Evolutionary conservation across 1,140 invertebrate genomes (phyloP), one percentile per base, ranked within the genome.

Genomic region (Sycobia sp.): DNA sequence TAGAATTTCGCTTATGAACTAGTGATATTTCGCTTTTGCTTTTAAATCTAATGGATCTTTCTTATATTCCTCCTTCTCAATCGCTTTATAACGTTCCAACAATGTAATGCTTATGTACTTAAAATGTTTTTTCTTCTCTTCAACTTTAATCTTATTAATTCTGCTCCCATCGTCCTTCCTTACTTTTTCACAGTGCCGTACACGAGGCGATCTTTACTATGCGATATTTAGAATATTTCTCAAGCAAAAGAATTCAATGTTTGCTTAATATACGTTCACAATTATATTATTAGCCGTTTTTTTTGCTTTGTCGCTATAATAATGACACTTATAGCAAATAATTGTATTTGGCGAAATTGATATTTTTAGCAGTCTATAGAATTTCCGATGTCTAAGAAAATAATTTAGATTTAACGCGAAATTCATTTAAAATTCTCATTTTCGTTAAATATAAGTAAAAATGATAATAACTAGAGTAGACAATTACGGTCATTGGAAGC

Each of bases 1-100:
- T n/a, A 47, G 20, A 22, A 32, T 25, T 38, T 53, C n/a, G n/a
- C 67, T 70, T 70, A 68, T 16, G n/a, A 51, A 50, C 65, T 70
- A 70, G 39, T 70, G 67, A 70, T 67, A 70, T 70, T 56, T 44
- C 34, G 16, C 29, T n/a, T n/a, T n/a, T n/a, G n/a, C n/a, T n/a
- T n/a, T n/a, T n/a, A n/a, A n/a, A n/a, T n/a, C n/a, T n/a, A n/a
- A n/a, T n/a, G n/a, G n/a, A n/a, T n/a, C n/a, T n/a, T n/a, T n/a
- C n/a, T n/a, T n/a, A n/a, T n/a, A n/a, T n/a, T n/a, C n/a, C n/a
- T n/a, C n/a, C n/a, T n/a, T n/a, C n/a, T n/a, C n/a, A n/a, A n/a
- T n/a, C n/a, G n/a, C n/a, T n/a, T n/a, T n/a, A n/a, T n/a, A n/a
- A n/a, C n/a, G n/a, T n/a, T n/a, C n/a, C n/a, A n/a, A n/a, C n/a